Evolutionary conservation across 2,113 vertebrate genomes (phyloP).

Genomic region (Ophiodon elongatus): DNA sequence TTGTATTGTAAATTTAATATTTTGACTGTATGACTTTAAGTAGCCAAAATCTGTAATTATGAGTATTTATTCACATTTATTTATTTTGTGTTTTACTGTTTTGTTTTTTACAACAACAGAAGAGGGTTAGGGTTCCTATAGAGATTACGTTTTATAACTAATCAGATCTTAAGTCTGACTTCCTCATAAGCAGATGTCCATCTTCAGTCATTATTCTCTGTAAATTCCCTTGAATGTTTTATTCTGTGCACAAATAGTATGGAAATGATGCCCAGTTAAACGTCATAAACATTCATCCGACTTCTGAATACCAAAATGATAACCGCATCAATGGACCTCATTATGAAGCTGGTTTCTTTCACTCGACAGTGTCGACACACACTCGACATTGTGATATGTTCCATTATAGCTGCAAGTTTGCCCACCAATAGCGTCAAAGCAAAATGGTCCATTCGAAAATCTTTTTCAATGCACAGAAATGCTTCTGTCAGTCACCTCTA

Average conservation of each 20-base stretch:
- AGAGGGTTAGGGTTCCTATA: not conserved
- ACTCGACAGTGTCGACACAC: not conserved
- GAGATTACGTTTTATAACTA: not conserved
- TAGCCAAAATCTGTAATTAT: not conserved
- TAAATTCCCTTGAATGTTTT: not conserved
- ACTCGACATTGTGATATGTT: not conserved
- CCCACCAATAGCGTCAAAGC: not conserved
- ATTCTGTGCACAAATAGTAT: not conserved
- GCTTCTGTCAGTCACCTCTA: not conserved
- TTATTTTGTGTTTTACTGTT: not conserved
- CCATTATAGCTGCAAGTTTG: not conserved
- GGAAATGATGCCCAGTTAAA: not conserved
- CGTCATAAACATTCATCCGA: not conserved
- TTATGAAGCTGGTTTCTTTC: not conserved
- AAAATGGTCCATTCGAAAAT: not conserved
- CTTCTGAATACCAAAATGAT: not conserved
- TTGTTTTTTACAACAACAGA: not conserved
- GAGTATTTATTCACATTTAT: not conserved
- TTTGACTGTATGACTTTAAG: conserved; percentile 4
- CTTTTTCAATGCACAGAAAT: not conserved
- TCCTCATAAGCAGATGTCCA: not conserved
- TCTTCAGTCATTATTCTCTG: not conserved
- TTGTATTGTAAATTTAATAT: conserved; percentile 1
- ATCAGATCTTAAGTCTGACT: not conserved
- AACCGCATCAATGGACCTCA: conserved; percentile 9